Evolutionary conservation across 2,888 invertebrate genomes (phyloP).

Genomic region (Belgica antarctica): DNA sequence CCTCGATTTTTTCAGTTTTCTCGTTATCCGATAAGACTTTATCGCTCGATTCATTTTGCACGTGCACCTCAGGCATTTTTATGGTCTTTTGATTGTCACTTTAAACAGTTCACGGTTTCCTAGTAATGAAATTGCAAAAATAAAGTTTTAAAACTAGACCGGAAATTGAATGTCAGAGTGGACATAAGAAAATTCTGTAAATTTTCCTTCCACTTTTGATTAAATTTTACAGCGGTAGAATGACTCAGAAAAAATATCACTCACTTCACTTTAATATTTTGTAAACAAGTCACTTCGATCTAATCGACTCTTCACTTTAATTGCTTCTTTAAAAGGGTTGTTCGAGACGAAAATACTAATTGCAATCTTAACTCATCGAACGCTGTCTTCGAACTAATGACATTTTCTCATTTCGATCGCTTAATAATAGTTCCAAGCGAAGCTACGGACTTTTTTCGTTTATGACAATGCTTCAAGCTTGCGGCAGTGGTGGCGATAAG

Average conservation of each 20-base stretch:
- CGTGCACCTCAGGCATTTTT: slow-evolving; percentile 36
- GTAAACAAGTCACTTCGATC: too few species aligned
- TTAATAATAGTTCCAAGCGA: slow-evolving; percentile 30
- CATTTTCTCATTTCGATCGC: slow-evolving; percentile 37
- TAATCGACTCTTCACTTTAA: too few species aligned
- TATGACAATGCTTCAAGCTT: neutral
- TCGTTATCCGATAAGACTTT: neutral
- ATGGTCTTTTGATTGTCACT: neutral
- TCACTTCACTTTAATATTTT: too few species aligned
- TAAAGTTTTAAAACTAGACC: too few species aligned
- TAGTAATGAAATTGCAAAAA: too few species aligned
- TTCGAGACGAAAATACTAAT: too few species aligned
- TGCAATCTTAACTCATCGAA: slow-evolving; percentile 19
- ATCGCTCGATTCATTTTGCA: slow-evolving; percentile 13
- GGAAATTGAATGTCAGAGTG: too few species aligned
- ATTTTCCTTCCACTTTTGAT: too few species aligned
- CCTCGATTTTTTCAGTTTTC: slow-evolving; percentile 23
- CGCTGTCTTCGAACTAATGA: slow-evolving; percentile 33
- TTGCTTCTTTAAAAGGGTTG: too few species aligned
- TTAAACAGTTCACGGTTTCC: neutral
- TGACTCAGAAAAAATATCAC: too few species aligned
- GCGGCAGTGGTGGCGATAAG: neutral
- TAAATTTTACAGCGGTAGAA: too few species aligned
- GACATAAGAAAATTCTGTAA: too few species aligned
- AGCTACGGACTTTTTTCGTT: neutral